These are phyloP conservation scores for Furcifer pardalis DNA, from an alignment of 2,797 vertebrate species.

Conservation along the genomic window DNA sequence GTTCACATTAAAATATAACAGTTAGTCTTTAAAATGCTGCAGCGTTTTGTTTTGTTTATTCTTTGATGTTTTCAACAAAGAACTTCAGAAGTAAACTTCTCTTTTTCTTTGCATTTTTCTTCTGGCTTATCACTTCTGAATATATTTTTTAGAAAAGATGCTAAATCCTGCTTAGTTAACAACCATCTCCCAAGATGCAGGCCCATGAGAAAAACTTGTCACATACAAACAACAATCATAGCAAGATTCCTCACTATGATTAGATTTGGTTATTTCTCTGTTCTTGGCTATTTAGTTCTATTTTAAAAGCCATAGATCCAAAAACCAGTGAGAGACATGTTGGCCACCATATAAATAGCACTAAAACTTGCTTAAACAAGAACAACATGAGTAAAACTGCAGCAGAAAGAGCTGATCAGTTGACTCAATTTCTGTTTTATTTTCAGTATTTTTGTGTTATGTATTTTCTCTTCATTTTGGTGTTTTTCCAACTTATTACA, in stretches of 20 bases:
- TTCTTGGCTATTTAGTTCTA: not conserved
- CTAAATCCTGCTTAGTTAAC: slow-evolving; percentile 52
- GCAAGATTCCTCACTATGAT: slow-evolving; percentile 59
- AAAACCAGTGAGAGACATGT: not conserved
- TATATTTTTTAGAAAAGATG: slow-evolving; percentile 42
- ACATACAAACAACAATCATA: slow-evolving; percentile 58
- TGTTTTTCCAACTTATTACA: too few relatives aligned
- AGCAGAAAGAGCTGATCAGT: not conserved
- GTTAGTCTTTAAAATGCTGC: too few relatives aligned
- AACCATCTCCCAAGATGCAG: slow-evolving; percentile 50
- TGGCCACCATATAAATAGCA: not conserved
- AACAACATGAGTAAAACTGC: not conserved
- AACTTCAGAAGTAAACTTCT: slow-evolving; percentile 38
- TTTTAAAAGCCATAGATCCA: not conserved
- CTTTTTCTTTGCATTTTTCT: slow-evolving; percentile 23
- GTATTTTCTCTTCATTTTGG: too few relatives aligned
- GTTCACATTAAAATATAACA: too few relatives aligned
- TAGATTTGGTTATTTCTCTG: slow-evolving; percentile 46
- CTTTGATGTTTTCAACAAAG: slow-evolving; percentile 17
- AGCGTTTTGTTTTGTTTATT: too few relatives aligned
- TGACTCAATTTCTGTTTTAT: not conserved
- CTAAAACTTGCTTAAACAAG: not conserved
- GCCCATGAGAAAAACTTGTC: slow-evolving; percentile 57
- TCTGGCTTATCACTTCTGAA: slow-evolving; percentile 31
- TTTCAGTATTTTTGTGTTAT: too few relatives aligned